Evolutionary conservation across 2,113 vertebrate species (phyloP).

Genomic region (Emydocephalus ijimae): DNA sequence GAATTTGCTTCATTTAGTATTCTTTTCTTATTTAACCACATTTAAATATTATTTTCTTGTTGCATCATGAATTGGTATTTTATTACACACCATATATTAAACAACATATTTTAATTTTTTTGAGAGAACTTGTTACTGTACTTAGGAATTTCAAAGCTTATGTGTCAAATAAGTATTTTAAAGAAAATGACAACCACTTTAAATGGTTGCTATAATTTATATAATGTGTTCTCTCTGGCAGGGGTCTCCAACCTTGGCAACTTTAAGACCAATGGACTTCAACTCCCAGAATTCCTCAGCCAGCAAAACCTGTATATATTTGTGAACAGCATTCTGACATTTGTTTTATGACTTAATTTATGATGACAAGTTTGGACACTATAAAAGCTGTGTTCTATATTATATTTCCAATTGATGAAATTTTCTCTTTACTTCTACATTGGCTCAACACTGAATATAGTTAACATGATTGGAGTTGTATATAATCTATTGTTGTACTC

Average conservation of each 20-base stretch:
- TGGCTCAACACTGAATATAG: not conserved
- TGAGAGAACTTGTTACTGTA: not conserved
- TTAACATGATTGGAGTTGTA: not conserved
- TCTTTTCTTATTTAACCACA: not conserved
- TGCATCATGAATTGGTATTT: not conserved
- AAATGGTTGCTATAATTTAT: not conserved
- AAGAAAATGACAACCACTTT: not conserved
- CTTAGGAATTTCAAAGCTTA: not conserved
- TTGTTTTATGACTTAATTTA: not conserved
- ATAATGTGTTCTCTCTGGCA: not conserved
- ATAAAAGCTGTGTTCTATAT: not conserved
- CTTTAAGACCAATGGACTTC: no score
- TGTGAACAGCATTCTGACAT: not conserved
- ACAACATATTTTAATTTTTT: not conserved
- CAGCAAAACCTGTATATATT: not conserved
- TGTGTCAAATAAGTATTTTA: not conserved
- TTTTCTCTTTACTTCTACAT: not conserved
- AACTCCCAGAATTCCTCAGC: no score
- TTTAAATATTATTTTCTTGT: not conserved
- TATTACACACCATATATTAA: not conserved
- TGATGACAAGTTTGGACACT: not conserved
- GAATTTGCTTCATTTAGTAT: not conserved
- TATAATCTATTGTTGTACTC: not conserved
- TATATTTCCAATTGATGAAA: not conserved
- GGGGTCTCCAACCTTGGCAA: no score